A percentile compares a stretch with the other conserved stretches of the same genome.
Conservation (phyloP, 1,140 invertebrate species). For the Lepidostoma basale region DNA sequence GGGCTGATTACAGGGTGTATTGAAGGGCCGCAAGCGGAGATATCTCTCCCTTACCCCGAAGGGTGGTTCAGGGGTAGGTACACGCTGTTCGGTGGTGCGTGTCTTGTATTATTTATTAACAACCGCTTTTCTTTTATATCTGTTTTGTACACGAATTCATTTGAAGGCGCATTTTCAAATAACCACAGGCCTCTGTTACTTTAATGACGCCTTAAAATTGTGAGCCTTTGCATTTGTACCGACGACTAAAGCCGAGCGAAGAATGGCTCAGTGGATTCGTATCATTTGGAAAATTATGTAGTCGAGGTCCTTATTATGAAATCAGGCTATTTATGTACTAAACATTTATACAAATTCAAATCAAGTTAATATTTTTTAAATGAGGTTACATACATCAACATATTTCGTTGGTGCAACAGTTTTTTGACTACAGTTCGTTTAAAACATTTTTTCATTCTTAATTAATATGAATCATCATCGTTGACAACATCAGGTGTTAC, state of each 20-base stretch:
- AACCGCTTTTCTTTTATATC: constrained; percentile 43
- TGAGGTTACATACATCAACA: too few relatives aligned
- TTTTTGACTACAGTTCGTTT: too few relatives aligned
- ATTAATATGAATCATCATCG: too few relatives aligned
- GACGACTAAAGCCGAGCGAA: too few relatives aligned
- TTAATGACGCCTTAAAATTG: constrained; percentile 19
- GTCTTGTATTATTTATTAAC: constrained; percentile 43
- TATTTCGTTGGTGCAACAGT: too few relatives aligned
- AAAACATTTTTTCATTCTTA: too few relatives aligned
- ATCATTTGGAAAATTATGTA: too few relatives aligned
- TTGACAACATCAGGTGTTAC: too few relatives aligned
- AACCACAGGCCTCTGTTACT: constrained; percentile 14
- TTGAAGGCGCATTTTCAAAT: constrained; percentile 27
- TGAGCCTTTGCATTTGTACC: not conserved
- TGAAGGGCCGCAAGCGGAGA: constrained; percentile 24
- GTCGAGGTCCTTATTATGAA: too few relatives aligned
- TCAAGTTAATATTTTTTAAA: not conserved
- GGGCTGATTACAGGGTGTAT: constrained; percentile 10
- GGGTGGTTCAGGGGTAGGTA: constrained; percentile 1
- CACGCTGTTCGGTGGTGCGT: constrained; percentile 22
- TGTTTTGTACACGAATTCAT: constrained; percentile 44
- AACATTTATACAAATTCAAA: too few relatives aligned
- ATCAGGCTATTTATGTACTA: too few relatives aligned
- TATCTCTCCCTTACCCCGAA: constrained; percentile 35
- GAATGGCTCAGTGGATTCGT: not conserved